Evolutionary conservation across 2,113 vertebrate species (phyloP).

Genomic region (Pygoscelis adeliae): DNA sequence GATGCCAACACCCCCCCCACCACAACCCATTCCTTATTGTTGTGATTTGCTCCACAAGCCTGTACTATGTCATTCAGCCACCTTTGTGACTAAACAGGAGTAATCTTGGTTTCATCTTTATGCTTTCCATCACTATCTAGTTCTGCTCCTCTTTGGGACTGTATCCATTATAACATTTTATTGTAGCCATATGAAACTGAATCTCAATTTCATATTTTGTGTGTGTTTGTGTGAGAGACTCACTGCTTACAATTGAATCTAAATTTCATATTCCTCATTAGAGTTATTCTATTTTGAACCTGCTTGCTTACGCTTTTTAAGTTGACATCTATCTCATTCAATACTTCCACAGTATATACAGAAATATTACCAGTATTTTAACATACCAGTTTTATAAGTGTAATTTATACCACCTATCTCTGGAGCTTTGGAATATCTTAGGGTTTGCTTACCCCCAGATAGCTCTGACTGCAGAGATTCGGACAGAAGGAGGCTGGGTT

Average conservation of each 20-base stretch:
- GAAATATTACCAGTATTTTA: background rate
- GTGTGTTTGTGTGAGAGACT: no score
- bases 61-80: background rate
- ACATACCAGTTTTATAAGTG: background rate
- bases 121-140: background rate
- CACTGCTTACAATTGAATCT: background rate
- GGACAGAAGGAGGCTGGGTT: conserved; percentile 91
- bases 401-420: fast-evolving
- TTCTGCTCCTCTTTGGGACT: background rate
- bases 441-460: conserved; percentile 92
- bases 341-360: background rate
- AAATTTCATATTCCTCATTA: background rate
- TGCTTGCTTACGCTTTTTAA: background rate
- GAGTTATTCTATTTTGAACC: background rate
- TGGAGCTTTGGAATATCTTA: background rate
- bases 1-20: no score
- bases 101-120: background rate
- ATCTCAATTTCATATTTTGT: background rate
- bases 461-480: conserved; percentile 95
- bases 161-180: background rate
- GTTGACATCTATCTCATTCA: background rate
- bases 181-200: background rate
- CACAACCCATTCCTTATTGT: background rate
- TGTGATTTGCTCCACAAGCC: background rate
- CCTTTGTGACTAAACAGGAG: background rate